Base-by-base conservation (phyloP, 2,113 vertebrate genomes). In the Tachysurus vachellii region DNA sequence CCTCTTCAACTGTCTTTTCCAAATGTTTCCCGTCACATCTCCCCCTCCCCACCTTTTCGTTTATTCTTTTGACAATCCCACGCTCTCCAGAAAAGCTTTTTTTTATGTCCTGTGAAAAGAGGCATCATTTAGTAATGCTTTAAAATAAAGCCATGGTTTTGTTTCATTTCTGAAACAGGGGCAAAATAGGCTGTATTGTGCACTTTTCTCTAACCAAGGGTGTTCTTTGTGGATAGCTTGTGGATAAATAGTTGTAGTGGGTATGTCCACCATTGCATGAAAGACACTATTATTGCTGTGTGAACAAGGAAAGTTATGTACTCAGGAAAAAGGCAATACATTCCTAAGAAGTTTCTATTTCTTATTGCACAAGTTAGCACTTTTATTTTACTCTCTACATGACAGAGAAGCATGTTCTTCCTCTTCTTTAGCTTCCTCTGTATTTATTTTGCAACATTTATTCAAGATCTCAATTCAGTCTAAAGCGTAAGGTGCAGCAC, bases 21-120 rank as follows among this genome's bases (percentile, higher is more conserved):
- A 57, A 70, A 2, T 12, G 26, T 4, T 87, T 87, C 86, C 81
- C 86, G 73, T 79, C 81, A 87, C 61, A 66, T 47, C 53, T 19
- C 54, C 28, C 81, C 47, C 47, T 50, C 47, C 47, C 70, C 70
- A 53, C 57, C 56, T 62, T 75, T 53, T 26, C 5, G 31, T 31
- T 80, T 36, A 36, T 5, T 54, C 3, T 79, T 36, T 23, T 53
- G 28, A 64, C 21, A 17, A 12, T 86, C 85, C 54, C 75, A 80
- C 47, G 17, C 59, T 54, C 44, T 50, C 13, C 2, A 16, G 23
- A 47, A 62, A 14, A 19, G 19, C 3, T 13, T 21, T 75, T 44
- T 66, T 13, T 54, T 50, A 11, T 5, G 16, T 13, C 8, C 5
- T n/a, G 36, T 61, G 64, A 80, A 73, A 23, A 13, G 9, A 59